Evolutionary conservation across 2,888 invertebrate species (phyloP).

Genomic region (Pristionchus entomophagus): DNA sequence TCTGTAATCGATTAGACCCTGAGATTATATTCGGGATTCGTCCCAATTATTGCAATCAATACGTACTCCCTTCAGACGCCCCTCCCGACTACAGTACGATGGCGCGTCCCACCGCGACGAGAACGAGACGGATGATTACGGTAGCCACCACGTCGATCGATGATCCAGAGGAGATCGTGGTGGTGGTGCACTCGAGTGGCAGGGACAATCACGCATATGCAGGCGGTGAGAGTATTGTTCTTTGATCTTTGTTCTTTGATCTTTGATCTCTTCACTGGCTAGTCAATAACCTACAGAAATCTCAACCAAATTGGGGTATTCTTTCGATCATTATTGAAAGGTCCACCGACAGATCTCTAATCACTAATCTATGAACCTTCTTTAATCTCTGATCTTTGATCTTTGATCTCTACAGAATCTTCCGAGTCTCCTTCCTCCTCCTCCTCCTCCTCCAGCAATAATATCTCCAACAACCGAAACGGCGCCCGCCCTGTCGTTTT

Average conservation of each 20-base stretch:
- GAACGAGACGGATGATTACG: background rate
- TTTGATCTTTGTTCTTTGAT: background rate
- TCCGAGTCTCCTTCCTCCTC: background rate
- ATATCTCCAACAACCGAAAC: background rate
- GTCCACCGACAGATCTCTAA: no score
- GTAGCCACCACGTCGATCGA: slow-evolving; percentile 9
- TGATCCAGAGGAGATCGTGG: background rate
- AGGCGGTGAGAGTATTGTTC: background rate
- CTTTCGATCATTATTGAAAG: no score
- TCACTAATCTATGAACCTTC: no score
- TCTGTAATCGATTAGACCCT: no score
- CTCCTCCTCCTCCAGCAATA: background rate
- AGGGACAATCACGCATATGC: slow-evolving; percentile 8
- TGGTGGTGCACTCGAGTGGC: background rate
- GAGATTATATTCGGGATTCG: no score
- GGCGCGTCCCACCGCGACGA: background rate
- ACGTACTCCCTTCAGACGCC: slow-evolving; percentile 23
- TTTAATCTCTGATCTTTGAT: background rate
- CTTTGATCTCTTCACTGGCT: no score
- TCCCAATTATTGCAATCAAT: no score
- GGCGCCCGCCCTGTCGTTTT: background rate
- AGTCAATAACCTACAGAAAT: no score
- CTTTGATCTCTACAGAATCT: background rate
- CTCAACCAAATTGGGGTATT: no score
- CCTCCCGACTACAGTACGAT: slow-evolving; percentile 33